phyloP scores from a whole-genome alignment of 2,797 vertebrate species.

The Taeniopygia guttata region DNA sequence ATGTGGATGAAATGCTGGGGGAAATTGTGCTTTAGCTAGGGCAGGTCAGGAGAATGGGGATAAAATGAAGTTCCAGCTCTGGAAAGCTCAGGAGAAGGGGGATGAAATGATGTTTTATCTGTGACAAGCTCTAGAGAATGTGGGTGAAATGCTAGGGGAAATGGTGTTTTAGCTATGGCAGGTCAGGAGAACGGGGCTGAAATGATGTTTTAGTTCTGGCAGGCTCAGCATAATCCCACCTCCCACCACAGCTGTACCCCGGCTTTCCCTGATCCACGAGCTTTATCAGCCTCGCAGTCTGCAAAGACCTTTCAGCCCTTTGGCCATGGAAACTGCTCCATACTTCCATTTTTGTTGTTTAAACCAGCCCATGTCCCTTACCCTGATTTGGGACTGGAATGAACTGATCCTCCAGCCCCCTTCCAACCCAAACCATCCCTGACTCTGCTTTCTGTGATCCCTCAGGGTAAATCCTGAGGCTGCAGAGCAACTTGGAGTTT shows the following conservation, averaged over 20 bases:
- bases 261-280: not conserved
- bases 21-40: not conserved
- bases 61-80: not conserved
- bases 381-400: fast-evolving
- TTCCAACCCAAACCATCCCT: not conserved
- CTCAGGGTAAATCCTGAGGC: not conserved
- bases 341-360: not conserved
- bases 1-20: no score
- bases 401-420: not conserved
- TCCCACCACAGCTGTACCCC: fast-evolving
- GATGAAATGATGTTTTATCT: not conserved
- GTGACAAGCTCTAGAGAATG: fast-evolving
- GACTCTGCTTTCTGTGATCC: not conserved
- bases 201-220: not conserved
- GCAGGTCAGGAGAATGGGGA: fast-evolving
- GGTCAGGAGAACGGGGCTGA: fast-evolving
- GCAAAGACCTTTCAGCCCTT: not conserved
- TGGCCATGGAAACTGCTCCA: fast-evolving
- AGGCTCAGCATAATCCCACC: fast-evolving
- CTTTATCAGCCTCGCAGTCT: not conserved
- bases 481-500: not conserved
- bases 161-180: not conserved
- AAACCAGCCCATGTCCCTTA: not conserved
- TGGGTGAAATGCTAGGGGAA: fast-evolving
- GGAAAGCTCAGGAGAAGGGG: fast-evolving